A percentile compares a stretch with the other conserved stretches of the same genome.
These are phyloP conservation scores for Cydia amplana DNA, from an alignment of 1,140 invertebrate species.

Conservation along the genomic window DNA sequence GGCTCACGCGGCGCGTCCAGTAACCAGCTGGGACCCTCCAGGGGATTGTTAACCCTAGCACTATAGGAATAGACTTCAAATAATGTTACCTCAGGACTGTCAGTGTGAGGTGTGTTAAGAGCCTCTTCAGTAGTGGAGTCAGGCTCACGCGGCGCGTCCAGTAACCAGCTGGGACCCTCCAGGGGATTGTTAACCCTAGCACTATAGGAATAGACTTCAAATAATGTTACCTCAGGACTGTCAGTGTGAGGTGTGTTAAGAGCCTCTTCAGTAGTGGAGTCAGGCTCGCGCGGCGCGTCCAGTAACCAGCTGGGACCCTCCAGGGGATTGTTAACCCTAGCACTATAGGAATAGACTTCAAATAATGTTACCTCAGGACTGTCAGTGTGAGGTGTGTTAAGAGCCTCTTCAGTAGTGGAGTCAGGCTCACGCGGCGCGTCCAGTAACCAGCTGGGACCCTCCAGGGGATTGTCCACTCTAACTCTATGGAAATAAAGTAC, in stretches of 20 bases:
- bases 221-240: not conserved
- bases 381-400: not conserved
- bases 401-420: constrained; percentile 52
- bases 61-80: constrained; percentile 28
- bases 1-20: constrained; percentile 51
- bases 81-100: not conserved
- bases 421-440: constrained; percentile 56
- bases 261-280: constrained; percentile 54
- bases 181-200: constrained; percentile 49
- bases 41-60: constrained; percentile 46
- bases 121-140: constrained; percentile 57
- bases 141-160: constrained; percentile 50
- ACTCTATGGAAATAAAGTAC: constrained; percentile 35
- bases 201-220: constrained; percentile 31
- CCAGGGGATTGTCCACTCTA: constrained; percentile 53
- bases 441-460: constrained; percentile 66
- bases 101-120: not conserved
- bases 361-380: not conserved
- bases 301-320: constrained; percentile 67
- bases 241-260: not conserved
- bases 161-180: constrained; percentile 66
- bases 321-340: constrained; percentile 49
- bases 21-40: constrained; percentile 69
- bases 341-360: constrained; percentile 32
- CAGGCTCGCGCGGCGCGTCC: constrained; percentile 54